A percentile compares a stretch with the other conserved stretches of the same genome.
phyloP scores from a whole-genome alignment of 2,113 vertebrate species.

The rat (Rattus norvegicus) region GRCr8 NC_086023.1:37427501-37428000 shows the following conservation, averaged over 20 bases:
- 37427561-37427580: not conserved
- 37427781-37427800: not conserved
- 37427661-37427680: not conserved
- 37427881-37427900: not conserved
- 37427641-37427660: not conserved
- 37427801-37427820: not conserved
- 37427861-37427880: not conserved
- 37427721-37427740: not conserved
- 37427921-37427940: not conserved
- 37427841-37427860: not conserved
- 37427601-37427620: not conserved
- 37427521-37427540: not conserved
- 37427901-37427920: not conserved
- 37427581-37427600: not conserved
- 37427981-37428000: not conserved
- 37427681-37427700: not conserved
- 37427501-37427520: not conserved
- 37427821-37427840: not conserved
- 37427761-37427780: not conserved
- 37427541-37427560: not conserved
- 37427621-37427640: not conserved
- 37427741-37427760: not conserved
- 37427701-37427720: not conserved
- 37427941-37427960: not conserved
- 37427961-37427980: not conserved